Conservation (phyloP, 2,888 invertebrate species). For the Hedychridium roseum region DNA sequence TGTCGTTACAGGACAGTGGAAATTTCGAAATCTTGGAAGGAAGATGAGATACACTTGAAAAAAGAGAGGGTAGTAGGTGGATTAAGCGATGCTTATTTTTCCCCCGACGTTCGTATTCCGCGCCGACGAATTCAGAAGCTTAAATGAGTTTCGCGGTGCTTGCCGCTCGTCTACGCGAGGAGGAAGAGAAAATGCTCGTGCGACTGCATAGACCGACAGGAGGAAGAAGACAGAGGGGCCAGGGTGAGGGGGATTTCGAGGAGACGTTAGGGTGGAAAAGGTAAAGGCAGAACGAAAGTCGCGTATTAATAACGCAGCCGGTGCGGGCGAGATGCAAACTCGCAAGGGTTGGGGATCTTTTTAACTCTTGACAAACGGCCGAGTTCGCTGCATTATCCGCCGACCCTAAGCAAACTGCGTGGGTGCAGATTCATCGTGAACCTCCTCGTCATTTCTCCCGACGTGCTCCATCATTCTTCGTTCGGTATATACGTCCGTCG, state of each 20-base stretch:
- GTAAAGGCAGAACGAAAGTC: slow-evolving; percentile 31
- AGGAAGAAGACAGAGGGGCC: slow-evolving; percentile 4
- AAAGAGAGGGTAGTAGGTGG: too few relatives aligned
- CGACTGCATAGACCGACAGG: neutral
- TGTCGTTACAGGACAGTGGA: too few relatives aligned
- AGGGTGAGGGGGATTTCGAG: slow-evolving; percentile 4
- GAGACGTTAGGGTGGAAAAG: slow-evolving; percentile 18
- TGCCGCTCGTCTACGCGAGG: too few relatives aligned
- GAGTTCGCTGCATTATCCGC: slow-evolving; percentile 35
- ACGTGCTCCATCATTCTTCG: slow-evolving; percentile 2
- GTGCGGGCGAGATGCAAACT: slow-evolving; percentile 30
- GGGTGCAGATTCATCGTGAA: slow-evolving; percentile 36
- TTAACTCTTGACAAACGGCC: slow-evolving; percentile 43
- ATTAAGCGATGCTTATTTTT: too few relatives aligned
- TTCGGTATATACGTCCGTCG: too few relatives aligned
- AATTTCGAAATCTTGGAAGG: too few relatives aligned
- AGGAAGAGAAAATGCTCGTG: slow-evolving; percentile 4
- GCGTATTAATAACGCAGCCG: slow-evolving; percentile 45
- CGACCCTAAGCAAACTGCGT: slow-evolving; percentile 41
- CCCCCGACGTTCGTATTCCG: neutral
- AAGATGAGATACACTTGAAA: too few relatives aligned
- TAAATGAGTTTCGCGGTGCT: slow-evolving; percentile 1
- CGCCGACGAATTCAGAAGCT: neutral
- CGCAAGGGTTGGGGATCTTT: slow-evolving; percentile 30
- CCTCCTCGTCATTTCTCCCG: slow-evolving; percentile 5